Base-by-base conservation (phyloP, 2,797 vertebrate genomes). In the Rhinatrema bivittatum region DNA sequence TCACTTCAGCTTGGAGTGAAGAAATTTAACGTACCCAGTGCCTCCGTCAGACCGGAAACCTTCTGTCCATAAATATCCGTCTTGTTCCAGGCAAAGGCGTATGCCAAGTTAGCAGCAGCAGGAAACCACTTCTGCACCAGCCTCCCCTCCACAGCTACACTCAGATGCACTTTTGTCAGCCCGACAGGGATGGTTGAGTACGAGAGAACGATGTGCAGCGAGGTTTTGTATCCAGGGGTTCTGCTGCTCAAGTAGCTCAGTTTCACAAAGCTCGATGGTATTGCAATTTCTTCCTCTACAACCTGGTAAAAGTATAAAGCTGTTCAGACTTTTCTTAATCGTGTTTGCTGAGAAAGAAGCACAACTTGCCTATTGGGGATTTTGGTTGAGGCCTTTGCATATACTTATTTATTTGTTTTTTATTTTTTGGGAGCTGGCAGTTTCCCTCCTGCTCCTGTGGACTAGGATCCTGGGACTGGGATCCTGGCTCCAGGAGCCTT, bases 11-110 rank as follows among this genome's bases (percentile, higher is more conserved):
- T n/a, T n/a, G n/a, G n/a, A n/a, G n/a, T 39, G 40, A 66, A 56
- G 39, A 44, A 46, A 37, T 46, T 59, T 13, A 41, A 72, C 85
- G 13, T 87, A 98, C 94, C 94, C 36, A 88, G 84, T 22, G 92
- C 91, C 44, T 97, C 82, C 9, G 92, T 87, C 45, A 97, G 84
- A 11, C 94, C 94, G 62, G 86, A 93, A 49, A 98, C 93, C 49
- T 93, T 89, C 74, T 98, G 94, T 37, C 94, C 92, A 16, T 98
- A 98, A 46, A 97, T 87, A 53, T 98, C 93, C 0, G 94, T 98
- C 75, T 97, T 98, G 62, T 98, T 97, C 94, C 94, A 98, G 42
- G 91, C 82, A 64, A 97, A 88, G 0, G 88, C 84, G 56, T 95
- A 92, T 35, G 94, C 77, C 43, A 98, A 76, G 51, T 91, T 88